A percentile compares a stretch with the other conserved stretches of the same genome.
Evolutionary conservation across 1,140 invertebrate species (phyloP).

Genomic region (Drosophila saltans): DNA sequence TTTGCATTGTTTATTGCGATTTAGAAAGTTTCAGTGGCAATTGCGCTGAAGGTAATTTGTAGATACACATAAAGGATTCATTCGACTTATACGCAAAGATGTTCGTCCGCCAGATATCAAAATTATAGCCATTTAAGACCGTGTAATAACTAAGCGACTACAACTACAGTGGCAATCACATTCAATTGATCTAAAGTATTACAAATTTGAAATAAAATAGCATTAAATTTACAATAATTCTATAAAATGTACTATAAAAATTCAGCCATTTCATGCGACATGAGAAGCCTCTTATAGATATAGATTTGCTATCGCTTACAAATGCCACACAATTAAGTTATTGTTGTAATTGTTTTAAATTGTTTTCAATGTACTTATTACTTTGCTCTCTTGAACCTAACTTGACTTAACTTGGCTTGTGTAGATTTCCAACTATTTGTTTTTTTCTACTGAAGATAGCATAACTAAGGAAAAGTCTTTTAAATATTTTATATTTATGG

Average conservation of each 20-base stretch:
- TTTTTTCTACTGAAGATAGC: neutral
- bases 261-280: neutral
- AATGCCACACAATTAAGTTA: too few species aligned
- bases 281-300: neutral
- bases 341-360: too few species aligned
- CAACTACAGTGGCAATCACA: neutral
- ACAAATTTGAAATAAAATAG: too few species aligned
- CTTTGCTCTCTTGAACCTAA: too few species aligned
- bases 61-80: slow-evolving; percentile 15
- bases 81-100: neutral
- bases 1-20: slow-evolving; percentile 34
- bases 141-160: neutral
- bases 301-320: neutral
- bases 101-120: neutral
- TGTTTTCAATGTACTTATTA: too few species aligned
- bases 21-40: slow-evolving; percentile 27
- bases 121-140: slow-evolving; percentile 18
- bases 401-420: too few species aligned
- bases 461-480: too few species aligned
- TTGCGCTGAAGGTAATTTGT: slow-evolving; percentile 21
- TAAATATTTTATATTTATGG: neutral
- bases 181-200: too few species aligned
- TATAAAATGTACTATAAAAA: neutral
- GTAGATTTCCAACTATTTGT: too few species aligned
- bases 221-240: too few species aligned